Percentiles rank a stretch among this genome's conserved stretches.
Conservation (phyloP, 2,888 invertebrate species). For the Drosophila cracens region DNA sequence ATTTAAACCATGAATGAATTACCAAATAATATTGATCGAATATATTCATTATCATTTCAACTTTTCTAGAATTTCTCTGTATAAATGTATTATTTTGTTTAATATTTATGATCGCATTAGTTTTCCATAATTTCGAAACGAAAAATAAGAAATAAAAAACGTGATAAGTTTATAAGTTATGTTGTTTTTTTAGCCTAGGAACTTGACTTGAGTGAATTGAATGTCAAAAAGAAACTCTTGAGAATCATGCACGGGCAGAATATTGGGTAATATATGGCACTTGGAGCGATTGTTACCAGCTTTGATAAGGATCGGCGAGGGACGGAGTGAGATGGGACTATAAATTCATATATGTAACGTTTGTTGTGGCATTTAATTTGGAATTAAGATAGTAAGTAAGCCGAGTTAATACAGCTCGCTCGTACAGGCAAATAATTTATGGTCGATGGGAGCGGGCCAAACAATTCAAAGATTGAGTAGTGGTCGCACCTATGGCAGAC, state of each 20-base stretch:
- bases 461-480: slow-evolving; percentile 35
- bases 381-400: slow-evolving; percentile 39
- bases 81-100: background rate
- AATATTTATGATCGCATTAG: background rate
- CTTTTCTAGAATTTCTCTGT: background rate
- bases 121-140: background rate
- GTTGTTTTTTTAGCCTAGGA: background rate
- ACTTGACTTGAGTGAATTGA: background rate
- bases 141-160: background rate
- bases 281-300: background rate
- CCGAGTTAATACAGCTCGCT: background rate
- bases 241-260: background rate
- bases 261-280: slow-evolving; percentile 2
- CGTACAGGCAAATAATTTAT: slow-evolving; percentile 28
- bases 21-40: background rate
- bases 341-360: background rate
- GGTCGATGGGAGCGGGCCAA: slow-evolving; percentile 1
- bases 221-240: slow-evolving; percentile 1
- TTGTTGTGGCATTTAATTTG: slow-evolving; percentile 34
- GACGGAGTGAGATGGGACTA: background rate
- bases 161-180: background rate
- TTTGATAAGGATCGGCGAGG: slow-evolving; percentile 9
- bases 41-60: background rate
- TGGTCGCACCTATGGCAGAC: slow-evolving; percentile 11
- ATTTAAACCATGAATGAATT: background rate